A percentile compares a stretch with the other conserved stretches of the same genome.
phyloP scores from a whole-genome alignment of 2,888 invertebrate species.

The Trichopria drosophilae region DNA sequence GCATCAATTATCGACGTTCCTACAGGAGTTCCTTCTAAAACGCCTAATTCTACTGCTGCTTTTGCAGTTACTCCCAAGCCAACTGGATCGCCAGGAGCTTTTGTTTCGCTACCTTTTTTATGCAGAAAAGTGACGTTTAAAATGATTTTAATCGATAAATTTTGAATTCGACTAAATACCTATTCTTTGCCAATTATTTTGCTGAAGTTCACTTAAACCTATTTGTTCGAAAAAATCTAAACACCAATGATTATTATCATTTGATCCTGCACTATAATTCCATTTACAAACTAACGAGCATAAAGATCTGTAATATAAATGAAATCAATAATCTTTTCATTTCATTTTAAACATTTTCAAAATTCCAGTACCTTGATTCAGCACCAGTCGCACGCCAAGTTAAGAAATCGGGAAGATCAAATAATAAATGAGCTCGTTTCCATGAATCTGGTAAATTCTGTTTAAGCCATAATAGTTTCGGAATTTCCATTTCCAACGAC shows the following conservation, averaged over 20 bases:
- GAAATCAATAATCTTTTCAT: neutral
- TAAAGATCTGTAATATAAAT: constrained; percentile 68
- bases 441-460: constrained; percentile 70
- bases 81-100: constrained; percentile 73
- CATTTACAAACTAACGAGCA: constrained; percentile 95
- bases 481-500: constrained; percentile 95
- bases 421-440: constrained; percentile 73
- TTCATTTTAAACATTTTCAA: neutral
- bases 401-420: constrained; percentile 91
- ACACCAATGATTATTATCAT: constrained; percentile 71
- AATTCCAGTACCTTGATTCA: constrained; percentile 63
- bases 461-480: constrained; percentile 93
- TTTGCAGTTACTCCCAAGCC: constrained; percentile 66
- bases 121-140: constrained; percentile 8
- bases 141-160: neutral
- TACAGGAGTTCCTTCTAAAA: constrained; percentile 75
- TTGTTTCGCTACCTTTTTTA: constrained; percentile 60
- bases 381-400: constrained; percentile 89
- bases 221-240: constrained; percentile 71
- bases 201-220: constrained; percentile 73
- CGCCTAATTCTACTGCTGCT: constrained; percentile 72
- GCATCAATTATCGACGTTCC: constrained; percentile 93
- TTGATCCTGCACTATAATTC: constrained; percentile 76
- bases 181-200: constrained; percentile 70
- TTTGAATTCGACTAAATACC: constrained; percentile 58